Evolutionary conservation across 2,113 vertebrate species (phyloP), one percentile per base, ranked within the genome.

Genomic region (Glaucidium brasilianum): DNA sequence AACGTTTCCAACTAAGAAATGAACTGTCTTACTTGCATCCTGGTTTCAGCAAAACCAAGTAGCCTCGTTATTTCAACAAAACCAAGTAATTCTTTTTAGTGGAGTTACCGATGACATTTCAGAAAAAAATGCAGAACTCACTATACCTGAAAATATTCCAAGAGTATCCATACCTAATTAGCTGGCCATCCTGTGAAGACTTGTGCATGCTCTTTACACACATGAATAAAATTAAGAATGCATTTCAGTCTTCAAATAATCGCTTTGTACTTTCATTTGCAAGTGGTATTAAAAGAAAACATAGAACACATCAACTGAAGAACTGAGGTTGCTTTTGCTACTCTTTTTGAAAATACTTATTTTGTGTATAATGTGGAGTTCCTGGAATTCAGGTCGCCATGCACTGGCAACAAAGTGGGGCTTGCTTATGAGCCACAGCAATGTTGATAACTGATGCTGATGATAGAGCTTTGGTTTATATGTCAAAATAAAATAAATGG

Each of bases 111-210:
- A 73, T 93, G 92, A 76, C 22, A 3, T 83, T 90, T 95, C 88
- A 94, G 85, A 83, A 84, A 93, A 92, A 85, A 94, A 92, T 77
- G 82, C 50, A 90, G 68, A 94, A 43, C 47, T 83, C 47, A 37
- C 75, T 63, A 55, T 73, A 71, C 75, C 72, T 92, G 94, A 93
- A 85, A 85, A 71, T 83, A 80, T 60, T 90, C 67, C 85, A 69
- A 29, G 74, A 96, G 59, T 94, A 95, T 90, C 92, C 93, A 83
- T 58, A 83, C 41, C 37, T 88, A 95, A 86, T 96, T 69, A 94
- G 29, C 52, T 0, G 26, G 41, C 88, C 67, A 84, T 94, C 93
- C 60, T 95, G 86, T 94, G 73, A 91, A 85, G 86, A 92, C 94
- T 95, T 96, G 90, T 34, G 55, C 2, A 0, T 85, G 88, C 59